Conservation (phyloP, 2,888 invertebrate species). For the Hartigia nigra region DNA sequence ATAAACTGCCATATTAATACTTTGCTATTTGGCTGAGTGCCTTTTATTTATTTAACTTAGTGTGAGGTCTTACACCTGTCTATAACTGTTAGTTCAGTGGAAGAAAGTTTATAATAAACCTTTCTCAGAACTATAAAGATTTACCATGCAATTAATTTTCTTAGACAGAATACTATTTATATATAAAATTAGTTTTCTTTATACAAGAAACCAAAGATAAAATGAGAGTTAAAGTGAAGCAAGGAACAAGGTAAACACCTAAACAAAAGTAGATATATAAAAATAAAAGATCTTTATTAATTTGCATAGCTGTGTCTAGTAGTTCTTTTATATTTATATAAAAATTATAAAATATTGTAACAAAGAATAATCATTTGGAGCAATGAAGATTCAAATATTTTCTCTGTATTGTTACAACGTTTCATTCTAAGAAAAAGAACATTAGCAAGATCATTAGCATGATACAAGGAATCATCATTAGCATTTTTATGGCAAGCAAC, state of each 20-base stretch:
- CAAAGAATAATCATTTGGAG: neutral
- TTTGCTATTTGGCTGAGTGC: neutral
- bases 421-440: neutral
- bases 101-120: neutral
- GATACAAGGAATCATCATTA: neutral
- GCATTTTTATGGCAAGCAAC: neutral
- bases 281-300: neutral
- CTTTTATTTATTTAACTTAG: neutral
- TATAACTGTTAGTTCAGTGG: neutral
- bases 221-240: neutral
- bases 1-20: neutral
- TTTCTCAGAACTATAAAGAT: neutral
- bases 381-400: constrained; percentile 9
- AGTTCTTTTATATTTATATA: neutral
- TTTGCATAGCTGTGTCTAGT: neutral
- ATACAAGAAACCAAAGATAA: neutral
- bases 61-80: neutral
- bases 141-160: neutral
- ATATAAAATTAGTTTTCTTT: neutral
- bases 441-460: constrained; percentile 1
- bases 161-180: neutral
- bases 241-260: neutral
- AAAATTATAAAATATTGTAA: constrained; percentile 1
- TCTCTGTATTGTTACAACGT: constrained; percentile 11
- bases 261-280: neutral